Base-by-base conservation (phyloP, 2,888 invertebrate species). In the Gymnoscelis rufifasciata region DNA sequence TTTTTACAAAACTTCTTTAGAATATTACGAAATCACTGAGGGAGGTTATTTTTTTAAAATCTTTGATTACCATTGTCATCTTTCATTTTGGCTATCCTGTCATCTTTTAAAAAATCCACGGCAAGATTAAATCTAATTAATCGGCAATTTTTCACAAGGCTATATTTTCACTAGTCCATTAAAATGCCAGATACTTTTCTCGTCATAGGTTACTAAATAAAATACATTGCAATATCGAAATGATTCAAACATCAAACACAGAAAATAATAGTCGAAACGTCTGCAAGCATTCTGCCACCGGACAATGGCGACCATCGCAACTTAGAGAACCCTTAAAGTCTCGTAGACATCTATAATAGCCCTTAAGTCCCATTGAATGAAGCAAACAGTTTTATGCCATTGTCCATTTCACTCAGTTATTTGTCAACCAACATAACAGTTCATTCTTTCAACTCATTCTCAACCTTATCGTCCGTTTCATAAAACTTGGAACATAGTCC, bases 301-400 rank as follows among this genome's bases (percentile, higher is more conserved):
- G 31, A 66, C 64, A 65, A 62, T 61, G 52, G 55, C 43, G 46
- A 48, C 55, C 62, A 59, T 68, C 68, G 66, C 61, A 71, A 69
- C 59, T 58, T 56, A 39, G 31, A 58, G 58, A 56, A 65, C 62
- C 67, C 68, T 68, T 66, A 68, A 58, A 59, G 59, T 68, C 73
- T 74, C 78, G 76, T 74, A 83, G 83, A 83, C 83, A 76, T 77
- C 73, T 76, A 75, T 82, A 83, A 83, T 81, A 83, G 80, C 77
- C 74, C 83, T 82, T 75, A 82, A 81, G 80, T 71, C 73, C 74
- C 71, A 68, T 75, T 66, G 68, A 78, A 74, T 73, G 78, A 74
- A 69, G 78, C 83, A 83, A 83, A 84, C 83, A 84, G 79, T 82
- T 80, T 81, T 77, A 78, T 74, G 65, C 75, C 71, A 74, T 73